These are phyloP conservation scores for Heliconius ismenius DNA, from an alignment of 2,888 invertebrate genomes.

Conservation along the genomic window DNA sequence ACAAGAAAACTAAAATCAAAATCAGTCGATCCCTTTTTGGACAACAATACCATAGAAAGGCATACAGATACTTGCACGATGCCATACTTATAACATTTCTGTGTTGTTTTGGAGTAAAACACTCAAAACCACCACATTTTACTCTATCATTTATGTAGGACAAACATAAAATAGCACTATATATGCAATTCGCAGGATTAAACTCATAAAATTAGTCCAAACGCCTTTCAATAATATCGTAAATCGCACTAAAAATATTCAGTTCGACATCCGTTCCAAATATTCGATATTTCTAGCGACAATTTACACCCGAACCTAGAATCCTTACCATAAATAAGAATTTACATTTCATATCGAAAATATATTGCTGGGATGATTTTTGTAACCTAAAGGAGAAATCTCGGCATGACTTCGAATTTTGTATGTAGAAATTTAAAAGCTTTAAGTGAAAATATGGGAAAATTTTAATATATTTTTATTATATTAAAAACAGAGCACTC, in stretches of 20 bases:
- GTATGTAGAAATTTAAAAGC: slow-evolving; percentile 13
- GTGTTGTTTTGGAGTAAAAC: not conserved
- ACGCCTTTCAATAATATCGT: slow-evolving; percentile 20
- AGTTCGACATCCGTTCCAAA: slow-evolving; percentile 57
- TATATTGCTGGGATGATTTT: slow-evolving; percentile 45
- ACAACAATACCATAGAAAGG: too few relatives aligned
- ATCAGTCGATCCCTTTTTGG: too few relatives aligned
- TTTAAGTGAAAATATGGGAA: slow-evolving; percentile 4
- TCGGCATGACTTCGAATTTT: slow-evolving; percentile 25
- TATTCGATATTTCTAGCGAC: slow-evolving; percentile 62
- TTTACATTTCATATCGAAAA: slow-evolving; percentile 61
- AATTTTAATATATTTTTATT: not conserved
- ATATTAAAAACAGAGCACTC: not conserved
- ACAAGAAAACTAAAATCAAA: too few relatives aligned
- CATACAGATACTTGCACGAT: too few relatives aligned
- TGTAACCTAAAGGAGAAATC: slow-evolving; percentile 39
- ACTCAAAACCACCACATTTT: not conserved
- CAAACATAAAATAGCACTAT: not conserved
- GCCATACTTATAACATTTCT: too few relatives aligned
- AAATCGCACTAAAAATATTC: slow-evolving; percentile 54
- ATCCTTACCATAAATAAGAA: slow-evolving; percentile 63
- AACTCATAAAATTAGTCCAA: slow-evolving; percentile 25
- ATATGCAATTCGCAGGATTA: not conserved
- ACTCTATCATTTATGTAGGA: not conserved
- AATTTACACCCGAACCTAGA: slow-evolving; percentile 56